phyloP scores from a whole-genome alignment of 1,140 invertebrate species.

The Polypedilum vanderplanki region DNA sequence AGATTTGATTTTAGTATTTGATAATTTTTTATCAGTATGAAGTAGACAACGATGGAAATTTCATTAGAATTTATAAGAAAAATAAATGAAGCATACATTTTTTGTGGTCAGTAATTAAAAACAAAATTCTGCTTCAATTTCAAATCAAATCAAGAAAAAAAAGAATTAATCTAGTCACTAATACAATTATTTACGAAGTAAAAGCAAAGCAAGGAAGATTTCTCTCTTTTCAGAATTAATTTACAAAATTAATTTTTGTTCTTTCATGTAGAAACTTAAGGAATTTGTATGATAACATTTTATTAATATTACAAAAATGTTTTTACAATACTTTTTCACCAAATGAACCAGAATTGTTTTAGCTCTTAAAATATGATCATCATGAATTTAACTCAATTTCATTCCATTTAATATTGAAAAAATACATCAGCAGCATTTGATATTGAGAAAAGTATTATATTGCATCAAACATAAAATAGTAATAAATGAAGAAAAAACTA shows the following conservation, averaged over 20 bases:
- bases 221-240: no score
- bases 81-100: no score
- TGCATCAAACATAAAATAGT: slow-evolving; percentile 10
- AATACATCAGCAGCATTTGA: background rate
- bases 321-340: slow-evolving; percentile 1
- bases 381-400: background rate
- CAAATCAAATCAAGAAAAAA: background rate
- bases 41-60: no score
- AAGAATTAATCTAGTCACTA: slow-evolving; percentile 19
- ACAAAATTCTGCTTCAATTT: no score
- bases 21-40: no score
- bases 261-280: no score
- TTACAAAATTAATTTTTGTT: no score
- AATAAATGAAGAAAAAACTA: slow-evolving; percentile 1
- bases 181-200: background rate
- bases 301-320: background rate
- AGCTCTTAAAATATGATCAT: background rate
- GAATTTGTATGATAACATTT: no score
- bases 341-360: background rate
- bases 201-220: background rate
- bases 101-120: no score
- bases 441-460: background rate
- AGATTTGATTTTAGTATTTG: no score
- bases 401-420: slow-evolving; percentile 14
- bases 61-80: no score